These are phyloP conservation scores for Ganaspis sp. DNA, from an alignment of 1,140 invertebrate species.

Conservation along the genomic window DNA sequence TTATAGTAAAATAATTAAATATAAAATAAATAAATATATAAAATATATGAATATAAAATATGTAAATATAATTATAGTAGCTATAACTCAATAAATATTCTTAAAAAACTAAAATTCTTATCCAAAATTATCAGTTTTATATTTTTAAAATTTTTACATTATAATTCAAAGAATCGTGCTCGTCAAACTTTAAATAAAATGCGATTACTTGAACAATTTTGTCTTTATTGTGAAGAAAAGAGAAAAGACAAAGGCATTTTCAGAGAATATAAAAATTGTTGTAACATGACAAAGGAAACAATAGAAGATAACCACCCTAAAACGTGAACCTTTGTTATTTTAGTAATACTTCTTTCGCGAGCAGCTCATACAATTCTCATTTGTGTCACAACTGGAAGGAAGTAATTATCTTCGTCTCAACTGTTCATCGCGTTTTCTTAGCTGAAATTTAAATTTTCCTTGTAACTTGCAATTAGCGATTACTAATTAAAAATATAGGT, in stretches of 20 bases:
- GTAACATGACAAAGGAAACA: not conserved
- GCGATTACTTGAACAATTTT: not conserved
- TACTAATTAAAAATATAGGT: not conserved
- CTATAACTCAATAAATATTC: too few species aligned
- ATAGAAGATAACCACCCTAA: conserved; percentile 15
- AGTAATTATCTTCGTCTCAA: conserved; percentile 26
- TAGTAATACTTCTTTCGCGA: conserved; percentile 18
- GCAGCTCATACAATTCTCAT: conserved; percentile 17
- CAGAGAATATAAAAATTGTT: conserved; percentile 3
- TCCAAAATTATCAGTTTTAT: too few species aligned
- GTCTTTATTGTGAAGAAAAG: too few species aligned
- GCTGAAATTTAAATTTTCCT: not conserved
- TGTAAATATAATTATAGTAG: too few species aligned
- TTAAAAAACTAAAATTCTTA: too few species aligned
- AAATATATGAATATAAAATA: too few species aligned
- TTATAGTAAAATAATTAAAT: too few species aligned
- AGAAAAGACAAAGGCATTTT: not conserved
- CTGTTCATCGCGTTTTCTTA: not conserved
- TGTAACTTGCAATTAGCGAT: not conserved
- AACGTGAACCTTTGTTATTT: conserved; percentile 10
- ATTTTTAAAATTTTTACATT: too few species aligned
- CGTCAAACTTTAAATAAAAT: not conserved
- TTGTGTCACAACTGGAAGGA: conserved; percentile 22
- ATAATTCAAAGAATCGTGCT: not conserved
- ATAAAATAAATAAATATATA: too few species aligned